A percentile compares a stretch with the other conserved stretches of the same genome.
Conservation (phyloP, 2,888 invertebrate genomes). For the Tenthredo mesomela region DNA sequence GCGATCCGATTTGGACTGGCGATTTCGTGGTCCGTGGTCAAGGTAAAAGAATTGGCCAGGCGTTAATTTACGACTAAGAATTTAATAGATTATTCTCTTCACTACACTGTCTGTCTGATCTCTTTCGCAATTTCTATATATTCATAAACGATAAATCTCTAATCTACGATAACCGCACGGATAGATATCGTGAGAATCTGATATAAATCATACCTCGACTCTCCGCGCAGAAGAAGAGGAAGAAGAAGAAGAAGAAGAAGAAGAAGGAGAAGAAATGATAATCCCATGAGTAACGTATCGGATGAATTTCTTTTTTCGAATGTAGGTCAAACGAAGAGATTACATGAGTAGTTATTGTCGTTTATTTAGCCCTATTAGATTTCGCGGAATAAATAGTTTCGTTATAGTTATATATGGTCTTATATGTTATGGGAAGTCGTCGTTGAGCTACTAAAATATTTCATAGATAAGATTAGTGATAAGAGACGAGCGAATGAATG, state of each 20-base stretch:
- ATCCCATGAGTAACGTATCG: background rate
- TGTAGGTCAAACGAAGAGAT: constrained; percentile 17
- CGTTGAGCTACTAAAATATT: background rate
- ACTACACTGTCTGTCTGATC: background rate
- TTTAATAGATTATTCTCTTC: background rate
- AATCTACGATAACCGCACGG: background rate
- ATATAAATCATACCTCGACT: background rate
- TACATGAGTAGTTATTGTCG: background rate
- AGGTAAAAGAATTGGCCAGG: background rate
- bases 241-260: background rate
- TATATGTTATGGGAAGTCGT: constrained; percentile 31
- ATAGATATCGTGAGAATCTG: background rate
- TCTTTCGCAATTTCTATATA: background rate
- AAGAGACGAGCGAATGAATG: constrained; percentile 7
- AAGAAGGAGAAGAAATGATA: background rate
- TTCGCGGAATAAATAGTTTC: constrained; percentile 14
- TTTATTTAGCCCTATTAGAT: background rate
- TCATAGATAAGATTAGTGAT: background rate
- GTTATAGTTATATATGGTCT: background rate
- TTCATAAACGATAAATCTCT: background rate
- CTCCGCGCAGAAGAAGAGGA: background rate
- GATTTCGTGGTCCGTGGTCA: background rate
- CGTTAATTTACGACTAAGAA: background rate
- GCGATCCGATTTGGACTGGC: background rate
- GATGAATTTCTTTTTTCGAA: background rate